phyloP scores from a whole-genome alignment of 2,888 invertebrate genomes.

The Oscheius sp. region DNA sequence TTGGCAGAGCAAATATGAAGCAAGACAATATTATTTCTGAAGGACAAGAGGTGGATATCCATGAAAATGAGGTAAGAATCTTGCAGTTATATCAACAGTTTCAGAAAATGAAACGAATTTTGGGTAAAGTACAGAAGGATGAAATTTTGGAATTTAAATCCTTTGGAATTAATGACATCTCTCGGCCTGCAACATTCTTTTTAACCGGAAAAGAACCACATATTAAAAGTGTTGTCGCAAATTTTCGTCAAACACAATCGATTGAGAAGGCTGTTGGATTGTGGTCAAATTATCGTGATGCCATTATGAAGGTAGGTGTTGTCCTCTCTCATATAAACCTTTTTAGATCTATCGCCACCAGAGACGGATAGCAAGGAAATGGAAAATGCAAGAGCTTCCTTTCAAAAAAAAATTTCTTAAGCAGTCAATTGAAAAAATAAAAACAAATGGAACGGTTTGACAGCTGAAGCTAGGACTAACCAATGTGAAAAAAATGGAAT shows the following conservation, averaged over 20 bases:
- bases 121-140: too few species aligned
- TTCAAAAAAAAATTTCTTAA: too few species aligned
- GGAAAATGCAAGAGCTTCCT: neutral
- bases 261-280: constrained; percentile 47
- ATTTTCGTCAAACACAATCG: constrained; percentile 52
- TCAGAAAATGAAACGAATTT: neutral
- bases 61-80: neutral
- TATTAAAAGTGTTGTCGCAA: constrained; percentile 48
- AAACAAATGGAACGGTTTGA: too few species aligned
- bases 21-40: neutral
- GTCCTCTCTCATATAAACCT: neutral
- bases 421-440: too few species aligned
- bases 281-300: constrained; percentile 54
- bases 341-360: constrained; percentile 32
- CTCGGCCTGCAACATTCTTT: constrained; percentile 28
- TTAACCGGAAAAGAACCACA: constrained; percentile 37
- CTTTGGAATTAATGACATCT: neutral
- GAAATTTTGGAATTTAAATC: too few species aligned
- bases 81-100: neutral
- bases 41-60: constrained; percentile 1
- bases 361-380: constrained; percentile 10
- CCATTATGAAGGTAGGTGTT: constrained; percentile 53
- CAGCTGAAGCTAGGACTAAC: too few species aligned
- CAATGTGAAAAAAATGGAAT: too few species aligned
- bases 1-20: constrained; percentile 29